These are phyloP conservation scores for Stegostoma tigrinum DNA, from an alignment of 2,113 vertebrate species.

Conservation along the genomic window DNA sequence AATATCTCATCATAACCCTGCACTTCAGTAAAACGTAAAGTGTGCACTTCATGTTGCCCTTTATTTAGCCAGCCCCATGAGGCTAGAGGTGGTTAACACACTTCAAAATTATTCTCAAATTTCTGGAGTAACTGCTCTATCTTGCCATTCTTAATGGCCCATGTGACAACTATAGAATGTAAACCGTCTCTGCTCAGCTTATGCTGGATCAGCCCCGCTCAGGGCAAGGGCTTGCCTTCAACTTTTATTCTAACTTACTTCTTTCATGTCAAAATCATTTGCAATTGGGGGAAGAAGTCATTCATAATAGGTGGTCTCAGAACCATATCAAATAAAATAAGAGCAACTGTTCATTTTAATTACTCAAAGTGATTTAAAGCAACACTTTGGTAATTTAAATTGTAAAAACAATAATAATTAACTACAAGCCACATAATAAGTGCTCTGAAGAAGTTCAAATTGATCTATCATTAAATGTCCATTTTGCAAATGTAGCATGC, in stretches of 20 bases:
- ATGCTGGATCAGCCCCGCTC: neutral
- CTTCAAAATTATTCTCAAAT: neutral
- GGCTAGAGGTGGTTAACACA: neutral
- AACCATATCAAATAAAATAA: neutral
- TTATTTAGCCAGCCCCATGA: too few relatives aligned
- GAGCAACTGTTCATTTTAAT: neutral
- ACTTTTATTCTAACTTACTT: neutral
- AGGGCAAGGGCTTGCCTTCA: neutral
- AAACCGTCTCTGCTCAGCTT: neutral
- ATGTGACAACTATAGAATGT: neutral
- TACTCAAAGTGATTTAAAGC: neutral
- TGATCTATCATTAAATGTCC: neutral
- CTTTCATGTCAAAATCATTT: neutral
- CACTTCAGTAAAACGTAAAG: too few relatives aligned
- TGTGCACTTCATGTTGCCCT: too few relatives aligned
- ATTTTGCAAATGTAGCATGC: neutral
- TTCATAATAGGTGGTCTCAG: neutral
- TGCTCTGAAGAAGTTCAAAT: neutral
- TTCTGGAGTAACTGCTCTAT: neutral
- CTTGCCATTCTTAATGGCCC: neutral
- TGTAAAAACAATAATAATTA: neutral
- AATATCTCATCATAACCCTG: too few relatives aligned
- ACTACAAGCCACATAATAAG: conserved; percentile 10
- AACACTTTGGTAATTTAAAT: neutral
- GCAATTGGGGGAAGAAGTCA: neutral